Evolutionary conservation across 2,888 invertebrate genomes (phyloP), one percentile per base, ranked within the genome.

Genomic region (Bombyx huttoni): DNA sequence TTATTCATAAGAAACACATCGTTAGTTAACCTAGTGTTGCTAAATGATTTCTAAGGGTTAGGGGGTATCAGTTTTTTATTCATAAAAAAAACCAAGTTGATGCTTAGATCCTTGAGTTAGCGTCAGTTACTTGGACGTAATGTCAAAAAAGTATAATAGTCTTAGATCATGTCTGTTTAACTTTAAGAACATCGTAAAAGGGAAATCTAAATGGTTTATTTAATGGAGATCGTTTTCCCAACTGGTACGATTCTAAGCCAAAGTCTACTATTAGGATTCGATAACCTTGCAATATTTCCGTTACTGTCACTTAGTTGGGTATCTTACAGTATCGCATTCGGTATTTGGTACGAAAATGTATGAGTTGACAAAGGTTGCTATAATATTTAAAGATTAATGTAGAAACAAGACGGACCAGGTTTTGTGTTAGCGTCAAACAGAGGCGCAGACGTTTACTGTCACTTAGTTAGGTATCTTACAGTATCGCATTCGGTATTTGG

Each of bases 351-450:
- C 13, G 47, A 47, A 13, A 47, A n/a, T 51, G 33, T 48, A n/a
- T 2, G 48, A 48, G 7, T 1, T 14, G 48, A 48, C 7, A 51
- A 13, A 40, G 13, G 13, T 34, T 34, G 49, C 7, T 47, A 52
- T 35, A 46, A 14, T 35, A 33, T 40, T 49, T 33, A 24, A 10
- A 24, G 47, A 35, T 40, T 34, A 60, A 65, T 65, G 74, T 63
- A 64, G 59, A 67, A 76, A 75, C 74, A 68, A 65, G 67, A 86
- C 87, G 82, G 84, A 85, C 82, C 86, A 72, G 81, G 77, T 75
- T 60, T 70, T 64, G 24, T 75, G 82, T 86, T 86, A 86, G 83
- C 82, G 70, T 79, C 81, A 83, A 81, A 81, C 83, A 81, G 77
- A 80, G 70, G 73, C 78, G 74, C 78, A 78, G 81, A 75, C 79